Percentiles rank a stretch among this genome's conserved stretches.
phyloP scores from a whole-genome alignment of 2,113 vertebrate genomes.

The Anolis carolinensis region DNA sequence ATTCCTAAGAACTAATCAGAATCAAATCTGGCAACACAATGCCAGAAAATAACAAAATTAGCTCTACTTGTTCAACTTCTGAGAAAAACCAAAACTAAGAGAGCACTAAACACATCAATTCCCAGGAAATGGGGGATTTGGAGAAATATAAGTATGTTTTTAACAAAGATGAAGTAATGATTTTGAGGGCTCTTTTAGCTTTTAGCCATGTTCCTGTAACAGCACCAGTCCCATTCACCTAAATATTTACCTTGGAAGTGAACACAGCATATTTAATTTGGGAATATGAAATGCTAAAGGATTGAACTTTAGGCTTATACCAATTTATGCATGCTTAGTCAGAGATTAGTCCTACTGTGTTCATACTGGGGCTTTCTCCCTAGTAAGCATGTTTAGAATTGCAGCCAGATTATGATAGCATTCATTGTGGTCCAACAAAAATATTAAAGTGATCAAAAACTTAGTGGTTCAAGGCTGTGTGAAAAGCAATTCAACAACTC shows the following conservation, averaged over 20 bases:
- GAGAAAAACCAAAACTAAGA: neutral
- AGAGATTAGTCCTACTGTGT: neutral
- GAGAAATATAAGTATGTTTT: neutral
- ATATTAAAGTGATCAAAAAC: neutral
- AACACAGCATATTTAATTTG: neutral
- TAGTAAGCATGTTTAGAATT: neutral
- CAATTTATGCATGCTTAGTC: neutral
- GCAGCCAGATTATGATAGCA: neutral
- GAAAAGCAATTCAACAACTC: neutral
- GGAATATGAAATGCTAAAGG: neutral
- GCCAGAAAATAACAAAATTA: neutral
- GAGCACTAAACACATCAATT: neutral
- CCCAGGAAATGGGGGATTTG: neutral
- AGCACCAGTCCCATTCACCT: neutral
- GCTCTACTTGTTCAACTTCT: neutral
- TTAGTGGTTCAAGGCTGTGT: neutral
- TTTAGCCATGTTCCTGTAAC: fast-evolving
- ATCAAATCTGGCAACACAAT: neutral
- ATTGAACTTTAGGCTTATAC: neutral
- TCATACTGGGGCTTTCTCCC: neutral
- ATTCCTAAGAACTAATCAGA: neutral
- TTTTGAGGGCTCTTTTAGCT: neutral
- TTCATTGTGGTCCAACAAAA: neutral
- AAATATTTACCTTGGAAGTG: neutral
- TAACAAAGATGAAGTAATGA: neutral